Evolutionary conservation across 2,797 vertebrate species (phyloP).

Genomic region (Channallabes apus): DNA sequence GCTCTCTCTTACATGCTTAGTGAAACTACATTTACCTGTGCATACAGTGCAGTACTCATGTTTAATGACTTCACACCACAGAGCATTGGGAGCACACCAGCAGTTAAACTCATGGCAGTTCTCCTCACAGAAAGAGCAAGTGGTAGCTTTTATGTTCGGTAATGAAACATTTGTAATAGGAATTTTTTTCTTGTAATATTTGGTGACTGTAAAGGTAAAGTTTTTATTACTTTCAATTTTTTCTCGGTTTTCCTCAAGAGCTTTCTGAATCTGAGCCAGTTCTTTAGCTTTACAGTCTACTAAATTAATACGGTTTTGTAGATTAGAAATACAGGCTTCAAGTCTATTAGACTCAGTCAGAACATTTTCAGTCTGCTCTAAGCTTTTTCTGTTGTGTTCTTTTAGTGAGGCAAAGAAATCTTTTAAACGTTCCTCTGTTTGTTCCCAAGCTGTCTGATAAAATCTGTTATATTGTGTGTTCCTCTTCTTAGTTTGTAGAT

Average conservation of each 20-base stretch:
- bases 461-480: rapidly evolving
- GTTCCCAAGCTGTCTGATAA: not conserved
- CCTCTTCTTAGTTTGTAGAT: not conserved
- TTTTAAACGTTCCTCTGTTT: not conserved
- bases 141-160: not conserved
- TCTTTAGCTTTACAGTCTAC: not conserved
- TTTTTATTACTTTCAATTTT: not conserved
- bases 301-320: not conserved
- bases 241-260: constrained; percentile 6
- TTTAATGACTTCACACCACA: constrained; percentile 23
- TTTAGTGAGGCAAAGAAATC: constrained; percentile 24
- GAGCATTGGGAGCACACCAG: not conserved
- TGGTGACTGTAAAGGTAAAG: not conserved
- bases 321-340: constrained; percentile 6
- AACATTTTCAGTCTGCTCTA: constrained; percentile 27
- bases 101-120: constrained; percentile 38
- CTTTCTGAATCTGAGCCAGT: constrained; percentile 24
- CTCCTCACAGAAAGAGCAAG: constrained; percentile 42
- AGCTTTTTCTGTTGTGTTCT: not conserved
- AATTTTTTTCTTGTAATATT: not conserved
- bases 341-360: constrained; percentile 28
- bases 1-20: constrained; percentile 24
- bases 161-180: not conserved
- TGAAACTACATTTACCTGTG: constrained; percentile 22
- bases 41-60: constrained; percentile 19